Evolutionary conservation across 2,888 invertebrate species (phyloP).

Genomic region (Molorchus minor): DNA sequence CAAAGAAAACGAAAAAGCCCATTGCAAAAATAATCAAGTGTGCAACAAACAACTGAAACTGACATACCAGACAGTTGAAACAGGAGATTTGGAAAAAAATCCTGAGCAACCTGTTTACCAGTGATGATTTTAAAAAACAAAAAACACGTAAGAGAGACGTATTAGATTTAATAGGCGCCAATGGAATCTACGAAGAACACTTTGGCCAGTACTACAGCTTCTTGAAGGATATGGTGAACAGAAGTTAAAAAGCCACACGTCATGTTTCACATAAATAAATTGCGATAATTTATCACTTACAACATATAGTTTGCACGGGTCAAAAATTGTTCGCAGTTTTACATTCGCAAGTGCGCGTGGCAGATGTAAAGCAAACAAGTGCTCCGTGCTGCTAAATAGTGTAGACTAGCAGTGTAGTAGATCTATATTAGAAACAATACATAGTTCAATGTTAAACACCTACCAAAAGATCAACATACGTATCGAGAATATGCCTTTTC

Average conservation of each 20-base stretch:
- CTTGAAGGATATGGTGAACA: slow-evolving; percentile 55
- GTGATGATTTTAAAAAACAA: slow-evolving; percentile 57
- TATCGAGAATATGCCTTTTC: slow-evolving; percentile 42
- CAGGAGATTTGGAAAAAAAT: slow-evolving; percentile 71
- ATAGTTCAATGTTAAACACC: slow-evolving; percentile 2
- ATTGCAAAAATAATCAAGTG: slow-evolving; percentile 47
- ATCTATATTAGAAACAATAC: slow-evolving; percentile 19
- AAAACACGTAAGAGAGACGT: slow-evolving; percentile 60
- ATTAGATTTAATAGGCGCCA: slow-evolving; percentile 55
- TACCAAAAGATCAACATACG: slow-evolving; percentile 28
- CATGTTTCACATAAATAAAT: slow-evolving; percentile 32
- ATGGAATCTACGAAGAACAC: slow-evolving; percentile 14
- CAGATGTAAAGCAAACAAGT: no score
- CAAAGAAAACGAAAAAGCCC: slow-evolving; percentile 15
- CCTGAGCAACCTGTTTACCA: slow-evolving; percentile 61
- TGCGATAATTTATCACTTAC: slow-evolving; percentile 34
- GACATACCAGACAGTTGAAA: slow-evolving; percentile 69
- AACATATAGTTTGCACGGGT: slow-evolving; percentile 27
- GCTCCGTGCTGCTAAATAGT: slow-evolving; percentile 29
- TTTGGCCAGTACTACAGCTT: slow-evolving; percentile 62
- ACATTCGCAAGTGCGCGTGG: neutral
- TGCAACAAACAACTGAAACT: slow-evolving; percentile 60
- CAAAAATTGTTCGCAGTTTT: slow-evolving; percentile 3
- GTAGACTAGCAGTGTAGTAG: slow-evolving; percentile 19
- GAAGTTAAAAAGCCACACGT: slow-evolving; percentile 28